These are phyloP conservation scores for Oriolus oriolus DNA, from an alignment of 2,113 vertebrate genomes.

Conservation along the genomic window DNA sequence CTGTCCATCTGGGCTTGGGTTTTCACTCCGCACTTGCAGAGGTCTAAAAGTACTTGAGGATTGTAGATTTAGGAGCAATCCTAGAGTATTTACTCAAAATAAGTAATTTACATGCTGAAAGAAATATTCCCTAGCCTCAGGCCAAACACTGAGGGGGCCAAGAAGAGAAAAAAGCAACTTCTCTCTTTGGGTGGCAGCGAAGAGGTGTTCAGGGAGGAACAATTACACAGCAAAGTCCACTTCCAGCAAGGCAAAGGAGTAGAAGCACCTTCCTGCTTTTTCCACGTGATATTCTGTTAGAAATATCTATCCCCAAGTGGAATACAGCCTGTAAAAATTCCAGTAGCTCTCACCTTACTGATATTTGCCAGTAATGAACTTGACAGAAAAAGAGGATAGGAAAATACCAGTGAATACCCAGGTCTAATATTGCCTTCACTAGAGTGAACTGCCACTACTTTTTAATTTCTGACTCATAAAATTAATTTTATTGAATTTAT, in stretches of 20 bases:
- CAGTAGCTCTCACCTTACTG: neutral
- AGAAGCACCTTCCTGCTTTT: neutral
- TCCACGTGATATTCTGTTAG: neutral
- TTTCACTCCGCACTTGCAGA: neutral
- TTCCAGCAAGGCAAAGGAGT: neutral
- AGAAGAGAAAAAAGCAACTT: neutral
- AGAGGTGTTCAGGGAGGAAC: neutral
- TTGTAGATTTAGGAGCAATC: neutral
- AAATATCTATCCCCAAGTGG: neutral
- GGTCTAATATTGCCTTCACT: neutral
- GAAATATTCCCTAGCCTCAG: neutral
- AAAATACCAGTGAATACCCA: neutral
- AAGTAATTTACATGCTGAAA: neutral
- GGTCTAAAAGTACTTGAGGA: neutral
- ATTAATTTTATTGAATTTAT: neutral
- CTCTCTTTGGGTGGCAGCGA: neutral
- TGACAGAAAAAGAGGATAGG: neutral
- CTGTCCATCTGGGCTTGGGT: neutral
- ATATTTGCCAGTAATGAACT: neutral
- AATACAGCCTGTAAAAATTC: neutral
- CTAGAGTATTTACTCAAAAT: neutral
- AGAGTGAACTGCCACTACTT: neutral
- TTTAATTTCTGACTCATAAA: neutral
- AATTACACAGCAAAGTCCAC: accelerated
- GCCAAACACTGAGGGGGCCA: neutral